Evolutionary conservation across 1,140 invertebrate species (phyloP).

Genomic region (Phortica variegata): DNA sequence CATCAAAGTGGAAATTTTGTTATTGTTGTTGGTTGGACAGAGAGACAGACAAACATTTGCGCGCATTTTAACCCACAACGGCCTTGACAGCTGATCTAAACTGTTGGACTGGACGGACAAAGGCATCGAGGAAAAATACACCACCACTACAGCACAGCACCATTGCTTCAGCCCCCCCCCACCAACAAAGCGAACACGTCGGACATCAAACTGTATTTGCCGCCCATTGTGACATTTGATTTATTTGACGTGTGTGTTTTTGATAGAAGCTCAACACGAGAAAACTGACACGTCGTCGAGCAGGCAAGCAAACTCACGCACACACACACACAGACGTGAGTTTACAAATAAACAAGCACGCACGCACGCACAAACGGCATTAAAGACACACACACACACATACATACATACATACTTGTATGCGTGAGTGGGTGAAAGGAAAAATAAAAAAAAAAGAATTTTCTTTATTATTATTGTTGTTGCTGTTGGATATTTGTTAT

Average conservation of each 20-base stretch:
- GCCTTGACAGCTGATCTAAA: slow-evolving; percentile 24
- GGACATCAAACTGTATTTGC: no score
- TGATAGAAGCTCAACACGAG: slow-evolving; percentile 55
- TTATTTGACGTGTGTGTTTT: slow-evolving; percentile 58
- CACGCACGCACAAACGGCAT: slow-evolving; percentile 3
- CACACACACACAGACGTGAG: slow-evolving; percentile 14
- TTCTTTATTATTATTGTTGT: no score
- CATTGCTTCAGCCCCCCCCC: neutral
- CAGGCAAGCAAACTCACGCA: slow-evolving; percentile 18
- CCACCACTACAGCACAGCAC: neutral
- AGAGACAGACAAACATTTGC: no score
- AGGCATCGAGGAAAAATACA: slow-evolving; percentile 2
- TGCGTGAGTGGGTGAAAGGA: no score
- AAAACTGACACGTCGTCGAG: slow-evolving; percentile 39
- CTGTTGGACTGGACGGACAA: slow-evolving; percentile 1
- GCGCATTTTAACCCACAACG: no score
- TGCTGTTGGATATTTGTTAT: no score
- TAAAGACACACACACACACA: no score
- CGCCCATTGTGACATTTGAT: slow-evolving; percentile 54
- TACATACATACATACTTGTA: no score
- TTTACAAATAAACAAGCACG: slow-evolving; percentile 4
- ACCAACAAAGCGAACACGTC: no score
- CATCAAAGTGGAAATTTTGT: no score
- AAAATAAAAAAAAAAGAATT: no score
- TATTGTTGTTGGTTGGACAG: no score